Evolutionary conservation across 2,888 invertebrate genomes (phyloP).

Genomic region (Pachydiplax longipennis): DNA sequence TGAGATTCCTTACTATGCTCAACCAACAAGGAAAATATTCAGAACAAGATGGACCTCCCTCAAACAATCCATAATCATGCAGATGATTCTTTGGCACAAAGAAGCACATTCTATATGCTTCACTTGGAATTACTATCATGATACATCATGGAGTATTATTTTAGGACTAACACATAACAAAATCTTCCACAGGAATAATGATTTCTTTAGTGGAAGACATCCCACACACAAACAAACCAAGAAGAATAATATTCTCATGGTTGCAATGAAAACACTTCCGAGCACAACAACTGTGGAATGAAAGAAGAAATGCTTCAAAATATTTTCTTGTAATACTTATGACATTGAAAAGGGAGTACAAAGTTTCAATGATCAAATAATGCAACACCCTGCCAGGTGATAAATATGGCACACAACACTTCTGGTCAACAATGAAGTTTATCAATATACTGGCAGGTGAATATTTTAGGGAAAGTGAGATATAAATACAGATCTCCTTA

Average conservation of each 20-base stretch:
- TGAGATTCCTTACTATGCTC: conserved; percentile 25
- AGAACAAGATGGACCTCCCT: conserved; percentile 37
- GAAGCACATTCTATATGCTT: conserved; percentile 31
- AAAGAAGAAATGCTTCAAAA: conserved; percentile 44
- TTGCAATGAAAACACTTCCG: conserved; percentile 25
- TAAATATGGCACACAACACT: conserved; percentile 38
- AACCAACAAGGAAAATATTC: conserved; percentile 42
- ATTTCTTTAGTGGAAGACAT: conserved; percentile 36
- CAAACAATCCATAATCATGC: conserved; percentile 22
- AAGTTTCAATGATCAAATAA: conserved; percentile 34
- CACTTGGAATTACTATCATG: conserved; percentile 36
- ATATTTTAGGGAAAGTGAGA: conserved; percentile 16
- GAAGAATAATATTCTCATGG: conserved; percentile 37
- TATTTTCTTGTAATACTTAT: conserved; percentile 28
- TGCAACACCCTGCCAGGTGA: conserved; percentile 33
- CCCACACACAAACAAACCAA: conserved; percentile 33
- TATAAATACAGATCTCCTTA: conserved; percentile 31
- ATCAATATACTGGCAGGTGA: conserved; percentile 27
- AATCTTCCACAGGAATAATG: conserved; percentile 28
- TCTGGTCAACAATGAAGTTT: conserved; percentile 41
- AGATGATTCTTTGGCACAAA: conserved; percentile 43
- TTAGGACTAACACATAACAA: conserved; percentile 42
- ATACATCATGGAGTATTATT: conserved; percentile 34
- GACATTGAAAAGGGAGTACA: conserved; percentile 39
- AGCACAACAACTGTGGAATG: conserved; percentile 42